Conservation (phyloP, 2,113 vertebrate genomes). For the Parotia lawesii region DNA sequence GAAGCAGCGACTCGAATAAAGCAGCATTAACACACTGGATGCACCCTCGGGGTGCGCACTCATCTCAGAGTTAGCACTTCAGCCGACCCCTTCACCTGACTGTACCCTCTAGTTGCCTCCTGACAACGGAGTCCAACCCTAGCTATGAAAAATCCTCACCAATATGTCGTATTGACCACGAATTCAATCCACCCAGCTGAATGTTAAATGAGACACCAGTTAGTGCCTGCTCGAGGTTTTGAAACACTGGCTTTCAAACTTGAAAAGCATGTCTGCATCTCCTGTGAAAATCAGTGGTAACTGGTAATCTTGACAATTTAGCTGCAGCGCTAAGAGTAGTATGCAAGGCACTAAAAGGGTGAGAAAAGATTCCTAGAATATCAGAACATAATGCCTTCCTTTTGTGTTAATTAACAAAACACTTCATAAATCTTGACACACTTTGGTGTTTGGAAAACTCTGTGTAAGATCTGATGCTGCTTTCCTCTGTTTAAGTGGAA, state of each 20-base stretch:
- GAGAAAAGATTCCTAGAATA: not conserved
- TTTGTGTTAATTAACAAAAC: not conserved
- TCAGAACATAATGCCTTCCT: not conserved
- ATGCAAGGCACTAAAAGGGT: not conserved
- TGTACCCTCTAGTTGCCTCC: not conserved
- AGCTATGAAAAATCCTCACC: not conserved
- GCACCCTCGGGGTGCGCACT: not conserved
- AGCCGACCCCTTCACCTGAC: not conserved
- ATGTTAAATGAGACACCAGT: not conserved
- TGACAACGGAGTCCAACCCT: not conserved
- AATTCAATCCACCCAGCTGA: not conserved
- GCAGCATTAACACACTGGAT: not conserved
- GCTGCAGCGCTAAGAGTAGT: not conserved
- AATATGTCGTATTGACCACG: not conserved
- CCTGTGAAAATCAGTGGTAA: not conserved
- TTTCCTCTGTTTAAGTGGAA: not conserved
- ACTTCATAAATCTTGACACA: not conserved
- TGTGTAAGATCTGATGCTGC: not conserved
- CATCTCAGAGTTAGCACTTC: not conserved
- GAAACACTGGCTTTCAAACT: not conserved
- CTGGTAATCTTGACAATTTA: not conserved
- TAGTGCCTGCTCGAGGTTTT: not conserved
- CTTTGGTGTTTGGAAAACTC: not conserved
- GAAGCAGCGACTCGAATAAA: not conserved
- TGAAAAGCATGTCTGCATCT: not conserved